Evolutionary conservation across 2,113 vertebrate genomes (phyloP), one percentile per base, ranked within the genome.

Genomic region (Lutjanus erythropterus): DNA sequence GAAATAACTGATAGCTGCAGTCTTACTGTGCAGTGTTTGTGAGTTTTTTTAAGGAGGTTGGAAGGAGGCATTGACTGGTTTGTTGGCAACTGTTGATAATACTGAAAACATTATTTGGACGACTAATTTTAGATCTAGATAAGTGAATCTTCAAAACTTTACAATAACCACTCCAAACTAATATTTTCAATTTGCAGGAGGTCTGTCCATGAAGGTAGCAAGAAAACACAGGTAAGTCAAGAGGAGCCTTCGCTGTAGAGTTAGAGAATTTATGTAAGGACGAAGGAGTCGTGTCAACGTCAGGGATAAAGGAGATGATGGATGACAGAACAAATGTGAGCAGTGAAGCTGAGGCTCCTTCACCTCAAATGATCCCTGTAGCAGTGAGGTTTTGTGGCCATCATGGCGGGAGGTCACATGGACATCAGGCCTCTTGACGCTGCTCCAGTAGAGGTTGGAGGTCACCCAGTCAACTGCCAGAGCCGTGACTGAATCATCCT

Each of bases 381-480:
- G 87, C 72, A 98, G 90, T 0, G 66, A 53, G 7, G 89, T 76
- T 15, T 91, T 87, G 90, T 95, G 92, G 47, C 41, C 88, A 0
- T 93, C 87, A 16, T 81, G 50, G 0, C 86, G 76, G 1, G 96
- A 93, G 11, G 95, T 96, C 44, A 97, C 96, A 0, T 84, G 85
- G 74, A 99, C 92, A 68, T 88, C 75, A 4, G 95, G 83, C 0
- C 82, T 91, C 9, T 83, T 78, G 0, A 42, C 88, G 61, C 93
- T 94, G 4, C 97, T 97, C 97, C 97, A 99, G 87, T 97, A 98
- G 23, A 98, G 77, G 86, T 96, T 98, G 1, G 91, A 92, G 0
- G 96, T 97, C 76, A 97, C 85, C 97, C 98, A 98, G 91, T 99
- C 97, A 16, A 98, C 90, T 23, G 97, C 96, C 62, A 99, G 73